Base-by-base conservation (phyloP, 2,888 invertebrate genomes). In the Cataglyphis rosenhaueri region DNA sequence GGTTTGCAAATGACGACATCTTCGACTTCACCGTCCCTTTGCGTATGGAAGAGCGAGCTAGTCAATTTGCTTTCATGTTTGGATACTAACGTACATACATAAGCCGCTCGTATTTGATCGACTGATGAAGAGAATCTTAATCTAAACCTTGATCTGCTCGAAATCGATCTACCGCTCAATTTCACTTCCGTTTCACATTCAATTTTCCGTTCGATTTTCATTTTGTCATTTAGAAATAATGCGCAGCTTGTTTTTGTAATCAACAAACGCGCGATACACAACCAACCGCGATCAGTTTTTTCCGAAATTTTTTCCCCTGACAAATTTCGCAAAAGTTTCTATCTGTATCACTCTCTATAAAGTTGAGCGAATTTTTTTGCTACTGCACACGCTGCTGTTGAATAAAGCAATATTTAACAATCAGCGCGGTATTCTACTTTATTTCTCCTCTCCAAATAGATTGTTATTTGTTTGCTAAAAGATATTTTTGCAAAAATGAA, bases 21-120 rank as follows among this genome's bases (percentile, higher is more conserved):
- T 59, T 18, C 71, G 68, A 59, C 74, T 84, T 88, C 66, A 79
- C 59, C 61, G n/a, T 52, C 52, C 59, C 76, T 57, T 85, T 81
- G 81, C 65, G 25, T 73, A 65, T 78, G 82, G 85, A 75, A 87
- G 84, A 87, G 5, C 44, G 18, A 48, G 65, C 85, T 85, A 84
- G 87, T 87, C 85, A 87, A 88, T 88, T 88, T 88, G 84, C 88
- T 87, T 83, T 86, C 87, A 82, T 84, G 85, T 84, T 82, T 74
- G 74, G 35, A 38, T 55, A 12, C 1, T 57, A 78, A 84, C n/a
- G 15, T 78, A 44, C 35, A 44, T 44, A 59, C n/a, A 35, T 68
- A 78, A 59, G 66, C 79, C 84, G 84, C 84, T 82, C 82, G 78
- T 59, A 78, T 15, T 68, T 70, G 35, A n/a, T 21, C 82, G 75